Evolutionary conservation across 2,888 invertebrate genomes (phyloP).

Genomic region (Fabriciana adippe): DNA sequence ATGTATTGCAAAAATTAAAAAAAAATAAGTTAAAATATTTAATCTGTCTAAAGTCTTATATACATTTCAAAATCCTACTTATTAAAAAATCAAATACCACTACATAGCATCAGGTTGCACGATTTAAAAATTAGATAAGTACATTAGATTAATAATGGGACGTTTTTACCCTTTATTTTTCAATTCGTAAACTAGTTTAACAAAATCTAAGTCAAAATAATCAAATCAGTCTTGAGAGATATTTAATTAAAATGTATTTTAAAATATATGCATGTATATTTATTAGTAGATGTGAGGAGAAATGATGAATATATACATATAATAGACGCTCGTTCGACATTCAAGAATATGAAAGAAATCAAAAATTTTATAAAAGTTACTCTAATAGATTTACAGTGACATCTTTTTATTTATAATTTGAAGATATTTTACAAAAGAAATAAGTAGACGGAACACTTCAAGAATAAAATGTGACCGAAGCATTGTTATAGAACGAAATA

Average conservation of each 20-base stretch:
- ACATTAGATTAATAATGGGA: conserved; percentile 24
- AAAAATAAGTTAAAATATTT: too few relatives aligned
- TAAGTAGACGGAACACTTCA: conserved; percentile 6
- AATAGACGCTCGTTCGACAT: too few relatives aligned
- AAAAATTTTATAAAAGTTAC: not conserved
- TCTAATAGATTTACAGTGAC: not conserved
- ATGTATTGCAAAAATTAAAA: too few relatives aligned
- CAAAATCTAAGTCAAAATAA: conserved; percentile 30
- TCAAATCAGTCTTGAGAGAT: conserved; percentile 40
- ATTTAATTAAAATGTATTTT: conserved; percentile 22
- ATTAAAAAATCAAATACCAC: too few relatives aligned
- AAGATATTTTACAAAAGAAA: conserved; percentile 7
- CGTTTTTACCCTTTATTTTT: conserved; percentile 32
- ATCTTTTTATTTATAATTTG: not conserved
- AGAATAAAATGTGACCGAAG: conserved; percentile 11
- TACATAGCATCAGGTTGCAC: too few relatives aligned
- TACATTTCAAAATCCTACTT: too few relatives aligned
- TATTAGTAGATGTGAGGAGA: too few relatives aligned
- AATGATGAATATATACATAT: too few relatives aligned
- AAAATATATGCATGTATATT: not conserved
- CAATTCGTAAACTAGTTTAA: conserved; percentile 23
- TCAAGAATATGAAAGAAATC: not conserved
- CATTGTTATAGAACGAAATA: conserved; percentile 13
- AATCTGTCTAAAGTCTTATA: too few relatives aligned
- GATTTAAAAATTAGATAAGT: not conserved